Base-by-base conservation (phyloP, 1,140 invertebrate genomes). In the Diabrotica undecimpunctata region DNA sequence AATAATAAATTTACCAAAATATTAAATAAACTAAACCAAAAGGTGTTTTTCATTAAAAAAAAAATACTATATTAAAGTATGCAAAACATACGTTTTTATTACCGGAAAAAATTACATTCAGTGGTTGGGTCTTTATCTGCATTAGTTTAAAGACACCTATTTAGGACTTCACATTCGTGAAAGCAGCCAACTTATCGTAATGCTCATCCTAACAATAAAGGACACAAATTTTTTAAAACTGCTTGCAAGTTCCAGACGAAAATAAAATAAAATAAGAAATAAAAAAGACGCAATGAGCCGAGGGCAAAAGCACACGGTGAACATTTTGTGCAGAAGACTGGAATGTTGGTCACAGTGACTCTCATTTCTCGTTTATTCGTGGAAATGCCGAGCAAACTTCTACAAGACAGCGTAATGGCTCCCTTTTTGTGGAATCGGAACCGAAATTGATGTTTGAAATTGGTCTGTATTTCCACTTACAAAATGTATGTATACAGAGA, bases 321-420 rank as follows among this genome's bases (percentile, higher is more conserved):
- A 60, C 58, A 46, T 51, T 51, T 25, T 51, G 13, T 25, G 59
- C 25, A 35, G 59, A 52, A 50, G 35, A 52, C 13, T 51, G 35
- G 59, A 61, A 41, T 61, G 59, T 51, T 61, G 59, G 59, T 61
- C 59, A 61, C 13, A 36, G 59, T 61, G 59, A 39, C 36, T 61
- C 59, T 61, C 59, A 39, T 61, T 61, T 61, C 59, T 61, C 59
- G 59, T 61, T 61, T 61, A 61, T 61, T 41, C 52, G 11, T 14
- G 35, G 36, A 39, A 51, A 51, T 51, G 25, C 36, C 25, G 59
- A 35, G 41, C 37, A 37, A 61, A 39, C 46, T 52, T 51, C 37
- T 46, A 61, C 41, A 50, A 61, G 59, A 61, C 59, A 46, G 52
- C n/a, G 59, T 61, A 61, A 61, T 61, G 35, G 59, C 59, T 13